Base-by-base conservation (phyloP, 1,140 invertebrate species). In the Holcopasites calliopsidis region DNA sequence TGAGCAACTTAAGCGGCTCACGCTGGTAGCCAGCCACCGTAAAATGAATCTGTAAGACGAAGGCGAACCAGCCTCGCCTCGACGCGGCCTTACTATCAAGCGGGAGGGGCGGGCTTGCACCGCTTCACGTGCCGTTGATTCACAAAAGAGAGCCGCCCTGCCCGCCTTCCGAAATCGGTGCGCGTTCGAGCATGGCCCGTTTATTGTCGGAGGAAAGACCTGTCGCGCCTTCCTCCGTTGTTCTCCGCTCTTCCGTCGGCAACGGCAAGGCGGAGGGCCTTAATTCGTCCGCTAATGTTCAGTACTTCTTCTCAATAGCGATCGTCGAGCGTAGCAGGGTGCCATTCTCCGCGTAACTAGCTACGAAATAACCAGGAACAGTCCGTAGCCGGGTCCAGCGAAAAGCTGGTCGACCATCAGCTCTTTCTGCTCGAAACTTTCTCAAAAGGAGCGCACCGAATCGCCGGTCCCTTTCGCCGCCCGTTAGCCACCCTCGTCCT, bases 281-380 rank as follows among this genome's bases (percentile, higher is more conserved):
- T 83, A 82, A 83, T 83, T 78, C 75, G 52, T 26, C 54, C 68
- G 76, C 68, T 83, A 83, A 83, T 79, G 77, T 79, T 38, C 72
- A n/a, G 61, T n/a, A 40, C n/a, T 58, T 49, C 76, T 38, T 77
- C 81, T 78, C 84, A 79, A 83, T 85, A 78, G 81, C 73, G 75
- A 85, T 85, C 66, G 74, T 82, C 76, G 77, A 74, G 62, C 61
- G 64, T 54, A 77, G 69, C 79, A 52, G 38, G 38, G 28, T 50
- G 50, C 71, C 83, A 76, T 80, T 84, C 35, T 77, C 58, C 66
- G 44, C 55, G 62, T 60, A 61, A 64, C 61, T 58, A 28, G 23
- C 35, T 77, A 33, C 57, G 73, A 58, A 74, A n/a, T n/a, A n/a
- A 44, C 58, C 44, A 23, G 38, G 40, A 49, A 38, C 54, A 55